phyloP scores from a whole-genome alignment of 1,140 invertebrate species.

The Drosophila sucinea region DNA sequence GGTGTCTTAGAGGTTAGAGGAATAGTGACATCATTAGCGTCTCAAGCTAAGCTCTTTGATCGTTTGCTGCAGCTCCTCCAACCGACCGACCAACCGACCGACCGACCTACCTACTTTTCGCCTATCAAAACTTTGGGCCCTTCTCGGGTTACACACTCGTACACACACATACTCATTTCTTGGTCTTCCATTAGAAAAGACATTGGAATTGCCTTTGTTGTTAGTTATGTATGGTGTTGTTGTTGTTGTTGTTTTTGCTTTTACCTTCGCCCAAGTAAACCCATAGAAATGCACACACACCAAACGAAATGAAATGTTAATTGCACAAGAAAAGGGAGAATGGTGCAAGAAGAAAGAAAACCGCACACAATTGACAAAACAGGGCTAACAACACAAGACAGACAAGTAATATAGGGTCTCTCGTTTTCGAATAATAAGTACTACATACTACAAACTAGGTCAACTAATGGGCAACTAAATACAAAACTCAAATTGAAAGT shows the following conservation, averaged over 20 bases:
- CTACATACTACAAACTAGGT: too few species aligned
- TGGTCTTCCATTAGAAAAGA: slow-evolving; percentile 79
- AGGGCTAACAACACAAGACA: slow-evolving; percentile 4
- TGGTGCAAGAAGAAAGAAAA: background rate
- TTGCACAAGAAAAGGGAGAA: slow-evolving; percentile 49
- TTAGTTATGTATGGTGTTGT: slow-evolving; percentile 1
- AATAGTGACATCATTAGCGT: slow-evolving; percentile 24
- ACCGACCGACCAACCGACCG: slow-evolving; percentile 12
- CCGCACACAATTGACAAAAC: slow-evolving; percentile 23
- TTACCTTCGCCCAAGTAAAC: slow-evolving; percentile 54
- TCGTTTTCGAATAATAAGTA: too few species aligned
- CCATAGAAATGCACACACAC: slow-evolving; percentile 65
- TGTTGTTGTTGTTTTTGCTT: slow-evolving; percentile 10
- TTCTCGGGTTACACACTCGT: slow-evolving; percentile 48
- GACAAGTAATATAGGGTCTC: too few species aligned
- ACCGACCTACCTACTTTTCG: slow-evolving; percentile 20
- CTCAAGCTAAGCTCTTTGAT: slow-evolving; percentile 5
- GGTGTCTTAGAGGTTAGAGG: background rate
- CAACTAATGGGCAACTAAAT: too few species aligned
- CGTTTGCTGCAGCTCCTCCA: slow-evolving; percentile 15
- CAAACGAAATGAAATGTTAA: slow-evolving; percentile 55
- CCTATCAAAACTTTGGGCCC: slow-evolving; percentile 62
- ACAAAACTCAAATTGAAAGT: too few species aligned
- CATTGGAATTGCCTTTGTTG: slow-evolving; percentile 59
- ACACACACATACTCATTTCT: slow-evolving; percentile 57